Evolutionary conservation across 30 jellyfish, hydroid and myxozoan genomes (phyloP), one percentile per base, ranked within the genome.

Genomic region (Mastigias papua): DNA sequence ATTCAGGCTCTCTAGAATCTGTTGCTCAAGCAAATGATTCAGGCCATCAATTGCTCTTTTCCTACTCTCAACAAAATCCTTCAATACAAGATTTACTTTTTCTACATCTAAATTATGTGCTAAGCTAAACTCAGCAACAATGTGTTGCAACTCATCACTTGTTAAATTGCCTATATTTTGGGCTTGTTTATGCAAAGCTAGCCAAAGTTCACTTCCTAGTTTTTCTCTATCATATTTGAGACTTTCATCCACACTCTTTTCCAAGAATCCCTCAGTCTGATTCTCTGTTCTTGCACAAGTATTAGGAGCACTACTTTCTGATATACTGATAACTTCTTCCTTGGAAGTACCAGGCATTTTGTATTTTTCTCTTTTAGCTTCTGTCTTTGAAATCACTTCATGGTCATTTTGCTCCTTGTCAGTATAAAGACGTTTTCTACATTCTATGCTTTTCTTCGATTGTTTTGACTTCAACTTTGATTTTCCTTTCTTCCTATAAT

Each of bases 21-120:
- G 48, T 48, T 26, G 54, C 61, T 46, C 48, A 42, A 78, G 0
- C 54, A 78, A 33, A 1, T 60, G 35, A 4, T 19, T 19, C 63
- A 80, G 21, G 30, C 81, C 81, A 33, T 27, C 82, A 63, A 61
- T 61, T 9, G 29, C 28, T 62, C 62, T 32, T 28, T 80, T 80
- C 61, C 63, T 57, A 65, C 34, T 63, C 25, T 80, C 90, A 80
- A 61, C 80, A 63, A 61, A 80, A 27, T 31, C 67, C 63, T n/a
- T 65, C 33, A 62, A 37, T 15, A 72, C 34, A 2, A 7, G 4
- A 72, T 49, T 34, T 34, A 72, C 66, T n/a, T 29, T 34, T n/a
- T 34, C 83, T 33, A 31, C 34, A 72, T 72, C 83, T 33, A 72
- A 19, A 34, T 72, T 72, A 0, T 25, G 20, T 37, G 26, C 35